Conservation (phyloP, 2,888 invertebrate species). For the Eucera pruinosa region DNA sequence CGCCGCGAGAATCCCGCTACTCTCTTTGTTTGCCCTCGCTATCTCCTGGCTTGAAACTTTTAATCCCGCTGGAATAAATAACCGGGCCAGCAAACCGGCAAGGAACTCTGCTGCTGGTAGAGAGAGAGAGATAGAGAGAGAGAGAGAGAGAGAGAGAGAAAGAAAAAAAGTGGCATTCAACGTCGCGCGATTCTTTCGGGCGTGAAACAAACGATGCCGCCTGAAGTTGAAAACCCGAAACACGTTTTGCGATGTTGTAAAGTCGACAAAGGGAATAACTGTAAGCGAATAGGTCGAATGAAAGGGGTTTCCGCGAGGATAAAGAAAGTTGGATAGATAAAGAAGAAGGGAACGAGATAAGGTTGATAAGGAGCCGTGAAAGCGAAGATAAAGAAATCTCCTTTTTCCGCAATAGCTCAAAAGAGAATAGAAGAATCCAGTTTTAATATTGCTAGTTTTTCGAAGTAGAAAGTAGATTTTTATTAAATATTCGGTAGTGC, state of each 20-base stretch:
- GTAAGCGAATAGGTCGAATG: background rate
- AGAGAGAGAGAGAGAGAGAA: too few species aligned
- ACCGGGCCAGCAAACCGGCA: conserved; percentile 1
- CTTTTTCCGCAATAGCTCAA: too few species aligned
- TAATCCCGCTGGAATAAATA: conserved; percentile 43
- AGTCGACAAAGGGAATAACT: conserved; percentile 16
- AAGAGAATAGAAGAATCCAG: too few species aligned
- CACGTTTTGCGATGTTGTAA: conserved; percentile 47
- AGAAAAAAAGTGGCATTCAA: conserved; percentile 11
- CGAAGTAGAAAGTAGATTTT: too few species aligned
- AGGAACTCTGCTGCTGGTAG: conserved; percentile 16
- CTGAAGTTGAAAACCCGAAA: conserved; percentile 47
- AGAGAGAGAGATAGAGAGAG: too few species aligned
- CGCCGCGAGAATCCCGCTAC: background rate
- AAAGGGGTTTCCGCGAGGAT: conserved; percentile 1
- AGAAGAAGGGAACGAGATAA: background rate
- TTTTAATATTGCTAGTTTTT: too few species aligned
- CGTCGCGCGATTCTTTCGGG: conserved; percentile 27
- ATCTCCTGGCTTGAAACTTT: conserved; percentile 31
- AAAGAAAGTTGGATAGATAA: conserved; percentile 11
- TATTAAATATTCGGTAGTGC: too few species aligned
- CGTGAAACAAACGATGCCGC: conserved; percentile 52
- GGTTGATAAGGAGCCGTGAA: too few species aligned
- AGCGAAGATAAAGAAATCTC: too few species aligned
- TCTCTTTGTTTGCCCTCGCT: background rate